phyloP scores from a whole-genome alignment of 1,140 invertebrate genomes.

The Drosophila kurseongensis region DNA sequence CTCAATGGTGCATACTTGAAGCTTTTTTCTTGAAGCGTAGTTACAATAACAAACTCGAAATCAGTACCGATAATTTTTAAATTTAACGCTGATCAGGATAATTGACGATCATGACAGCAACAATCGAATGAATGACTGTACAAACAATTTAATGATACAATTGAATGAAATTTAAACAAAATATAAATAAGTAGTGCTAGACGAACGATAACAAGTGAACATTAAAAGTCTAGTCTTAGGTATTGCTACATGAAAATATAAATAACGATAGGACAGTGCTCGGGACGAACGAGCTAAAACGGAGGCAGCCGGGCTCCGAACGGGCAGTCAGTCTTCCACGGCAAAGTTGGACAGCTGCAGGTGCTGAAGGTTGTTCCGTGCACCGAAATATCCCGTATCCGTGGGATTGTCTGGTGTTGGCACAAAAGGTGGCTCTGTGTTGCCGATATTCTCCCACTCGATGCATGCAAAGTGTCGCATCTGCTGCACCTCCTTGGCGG shows the following conservation, averaged over 20 bases:
- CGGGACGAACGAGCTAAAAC: conserved; percentile 3
- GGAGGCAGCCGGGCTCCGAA: conserved; percentile 34
- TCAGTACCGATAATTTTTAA: conserved; percentile 6
- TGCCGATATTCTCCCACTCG: conserved; percentile 92
- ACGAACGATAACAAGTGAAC: conserved; percentile 64
- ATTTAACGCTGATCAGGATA: background rate
- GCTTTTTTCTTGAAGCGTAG: conserved; percentile 62
- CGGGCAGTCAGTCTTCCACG: conserved; percentile 65
- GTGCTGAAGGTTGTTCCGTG: conserved; percentile 93
- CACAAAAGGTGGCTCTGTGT: conserved; percentile 92
- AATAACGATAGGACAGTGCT: conserved; percentile 55
- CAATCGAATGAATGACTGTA: background rate
- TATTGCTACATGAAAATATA: conserved; percentile 45
- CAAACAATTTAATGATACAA: conserved; percentile 26
- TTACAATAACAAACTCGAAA: conserved; percentile 48
- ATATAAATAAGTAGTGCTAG: conserved; percentile 50
- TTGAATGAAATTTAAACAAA: conserved; percentile 25
- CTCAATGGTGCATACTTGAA: conserved; percentile 51
- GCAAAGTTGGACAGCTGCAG: conserved; percentile 93
- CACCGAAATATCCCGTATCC: conserved; percentile 97
- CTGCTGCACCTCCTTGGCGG: conserved; percentile 87
- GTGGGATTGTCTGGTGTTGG: conserved; percentile 94
- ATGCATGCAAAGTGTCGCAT: conserved; percentile 91
- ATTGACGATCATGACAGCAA: conserved; percentile 1
- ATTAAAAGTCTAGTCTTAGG: conserved; percentile 30